A percentile compares a stretch with the other conserved stretches of the same genome.
phyloP scores from a whole-genome alignment of 2,797 vertebrate species.

The Sphenopsis melanotis region DNA sequence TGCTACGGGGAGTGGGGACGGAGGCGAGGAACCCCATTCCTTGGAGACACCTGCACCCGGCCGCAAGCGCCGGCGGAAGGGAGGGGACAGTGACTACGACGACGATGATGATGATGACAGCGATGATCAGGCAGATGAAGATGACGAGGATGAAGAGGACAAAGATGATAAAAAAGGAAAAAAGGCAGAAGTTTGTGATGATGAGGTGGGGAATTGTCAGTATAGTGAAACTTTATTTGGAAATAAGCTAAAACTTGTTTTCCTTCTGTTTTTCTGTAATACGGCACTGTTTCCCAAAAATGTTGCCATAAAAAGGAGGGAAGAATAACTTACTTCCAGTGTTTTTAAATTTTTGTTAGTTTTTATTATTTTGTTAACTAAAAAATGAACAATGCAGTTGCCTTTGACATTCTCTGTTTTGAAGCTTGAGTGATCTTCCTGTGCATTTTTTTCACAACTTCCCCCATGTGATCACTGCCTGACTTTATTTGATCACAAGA shows the following conservation, averaged over 20 bases:
- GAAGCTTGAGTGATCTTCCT: not conserved
- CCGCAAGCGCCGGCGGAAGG: slow-evolving; percentile 86
- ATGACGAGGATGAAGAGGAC: slow-evolving; percentile 87
- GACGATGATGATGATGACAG: slow-evolving; percentile 93
- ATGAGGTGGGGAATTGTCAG: slow-evolving; percentile 80
- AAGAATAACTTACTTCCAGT: not conserved
- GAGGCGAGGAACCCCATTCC: slow-evolving; percentile 79
- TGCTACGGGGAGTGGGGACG: slow-evolving; percentile 57
- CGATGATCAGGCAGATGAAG: slow-evolving; percentile 90
- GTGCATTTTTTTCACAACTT: not conserved
- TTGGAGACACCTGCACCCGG: slow-evolving; percentile 73
- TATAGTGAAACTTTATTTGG: not conserved
- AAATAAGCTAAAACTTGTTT: not conserved
- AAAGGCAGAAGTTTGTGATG: slow-evolving; percentile 86
- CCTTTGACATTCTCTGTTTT: not conserved
- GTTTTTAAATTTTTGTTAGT: not conserved
- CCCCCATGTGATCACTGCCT: not conserved
- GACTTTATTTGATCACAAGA: not conserved
- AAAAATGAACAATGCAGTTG: not conserved
- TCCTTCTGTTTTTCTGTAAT: not conserved
- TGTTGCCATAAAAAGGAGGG: not conserved
- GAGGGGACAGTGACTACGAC: slow-evolving; percentile 86
- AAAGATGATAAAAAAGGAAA: slow-evolving; percentile 86
- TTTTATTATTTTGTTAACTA: not conserved
- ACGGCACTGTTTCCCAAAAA: not conserved